phyloP scores from a whole-genome alignment of 2,797 vertebrate species.

The Brachyrhaphis roseni region DNA sequence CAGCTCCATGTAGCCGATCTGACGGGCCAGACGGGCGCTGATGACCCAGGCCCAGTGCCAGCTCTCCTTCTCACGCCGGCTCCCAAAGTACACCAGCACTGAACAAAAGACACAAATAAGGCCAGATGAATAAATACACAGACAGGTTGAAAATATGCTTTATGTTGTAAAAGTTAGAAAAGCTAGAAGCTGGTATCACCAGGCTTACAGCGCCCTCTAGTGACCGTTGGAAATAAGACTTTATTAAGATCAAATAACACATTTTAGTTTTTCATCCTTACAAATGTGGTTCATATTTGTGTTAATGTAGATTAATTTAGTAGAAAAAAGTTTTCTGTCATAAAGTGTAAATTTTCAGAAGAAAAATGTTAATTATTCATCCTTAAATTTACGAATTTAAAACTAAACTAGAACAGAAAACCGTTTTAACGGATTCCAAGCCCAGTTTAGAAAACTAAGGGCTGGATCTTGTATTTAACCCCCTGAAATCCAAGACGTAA shows the following conservation, averaged over 20 bases:
- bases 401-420: too few relatives aligned
- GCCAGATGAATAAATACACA: not conserved
- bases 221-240: conserved; percentile 24
- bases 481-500: too few relatives aligned
- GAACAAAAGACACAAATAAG: conserved; percentile 28
- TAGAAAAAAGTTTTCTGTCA: too few relatives aligned
- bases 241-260: not conserved
- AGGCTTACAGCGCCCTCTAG: conserved; percentile 61
- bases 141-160: not conserved
- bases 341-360: too few relatives aligned
- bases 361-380: too few relatives aligned
- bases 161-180: not conserved
- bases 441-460: too few relatives aligned
- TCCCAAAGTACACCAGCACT: conserved; percentile 97
- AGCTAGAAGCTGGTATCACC: not conserved
- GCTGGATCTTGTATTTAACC: too few relatives aligned
- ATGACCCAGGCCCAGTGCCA: conserved; percentile 98
- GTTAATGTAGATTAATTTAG: too few relatives aligned
- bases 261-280: too few relatives aligned
- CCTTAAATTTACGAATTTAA: too few relatives aligned
- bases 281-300: too few relatives aligned
- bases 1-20: conserved; percentile 93
- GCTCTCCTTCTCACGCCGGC: conserved; percentile 92
- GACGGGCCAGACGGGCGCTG: conserved; percentile 92
- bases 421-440: too few relatives aligned